Conservation (phyloP, 2,888 invertebrate genomes). For the Sympetrum striolatum region DNA sequence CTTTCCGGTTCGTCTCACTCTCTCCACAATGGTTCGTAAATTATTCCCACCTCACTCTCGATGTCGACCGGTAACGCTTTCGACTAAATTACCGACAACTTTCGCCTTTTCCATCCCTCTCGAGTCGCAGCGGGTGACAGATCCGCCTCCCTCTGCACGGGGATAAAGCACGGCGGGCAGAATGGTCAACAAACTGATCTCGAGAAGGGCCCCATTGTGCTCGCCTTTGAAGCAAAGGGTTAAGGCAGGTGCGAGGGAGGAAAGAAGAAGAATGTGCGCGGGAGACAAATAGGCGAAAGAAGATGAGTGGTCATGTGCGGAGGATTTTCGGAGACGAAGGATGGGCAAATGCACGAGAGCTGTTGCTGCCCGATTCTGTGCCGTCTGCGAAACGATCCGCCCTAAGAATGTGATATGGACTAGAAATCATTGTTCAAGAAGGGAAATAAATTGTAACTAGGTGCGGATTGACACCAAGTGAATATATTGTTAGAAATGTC, state of each 20-base stretch:
- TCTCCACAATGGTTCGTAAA: not conserved
- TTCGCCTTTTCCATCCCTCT: not conserved
- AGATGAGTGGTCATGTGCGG: not conserved
- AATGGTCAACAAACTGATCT: not conserved
- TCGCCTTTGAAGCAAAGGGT: not conserved
- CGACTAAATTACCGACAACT: not conserved
- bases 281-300: not conserved
- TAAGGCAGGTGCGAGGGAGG: not conserved
- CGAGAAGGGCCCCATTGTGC: not conserved
- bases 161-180: not conserved
- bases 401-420: no score
- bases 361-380: no score
- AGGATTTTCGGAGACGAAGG: not conserved
- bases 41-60: not conserved
- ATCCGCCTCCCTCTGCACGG: not conserved
- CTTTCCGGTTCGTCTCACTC: not conserved
- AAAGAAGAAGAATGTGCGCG: not conserved
- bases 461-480: no score
- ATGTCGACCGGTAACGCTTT: not conserved
- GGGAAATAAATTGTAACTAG: no score
- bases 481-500: no score
- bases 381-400: no score
- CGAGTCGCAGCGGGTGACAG: not conserved
- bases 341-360: not conserved
- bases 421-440: no score